phyloP scores from a whole-genome alignment of 2,113 vertebrate genomes.

The Rhegmatorhina hoffmannsi region DNA sequence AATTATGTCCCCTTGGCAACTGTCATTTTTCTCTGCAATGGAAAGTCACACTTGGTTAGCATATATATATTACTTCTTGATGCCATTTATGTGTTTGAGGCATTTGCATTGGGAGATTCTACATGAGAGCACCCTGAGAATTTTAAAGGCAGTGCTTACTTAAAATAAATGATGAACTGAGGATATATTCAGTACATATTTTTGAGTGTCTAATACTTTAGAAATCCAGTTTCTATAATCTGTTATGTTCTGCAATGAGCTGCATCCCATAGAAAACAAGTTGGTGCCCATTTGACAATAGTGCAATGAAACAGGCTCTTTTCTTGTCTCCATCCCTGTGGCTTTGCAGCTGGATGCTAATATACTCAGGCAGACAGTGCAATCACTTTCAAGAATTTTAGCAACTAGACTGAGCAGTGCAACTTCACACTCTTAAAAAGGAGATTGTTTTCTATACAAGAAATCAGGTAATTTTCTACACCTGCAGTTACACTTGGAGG shows the following conservation, averaged over 20 bases:
- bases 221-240: background rate
- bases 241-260: background rate
- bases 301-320: background rate
- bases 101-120: background rate
- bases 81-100: background rate
- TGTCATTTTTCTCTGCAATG: background rate
- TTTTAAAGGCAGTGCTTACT: background rate
- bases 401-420: background rate
- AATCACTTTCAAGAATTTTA: background rate
- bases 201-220: background rate
- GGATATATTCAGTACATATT: background rate
- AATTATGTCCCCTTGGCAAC: background rate
- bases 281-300: background rate
- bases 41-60: background rate
- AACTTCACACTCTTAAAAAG: background rate
- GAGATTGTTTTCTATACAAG: background rate
- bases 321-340: rapidly evolving
- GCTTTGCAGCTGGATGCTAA: background rate
- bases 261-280: background rate
- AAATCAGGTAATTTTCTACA: background rate
- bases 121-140: background rate
- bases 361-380: background rate
- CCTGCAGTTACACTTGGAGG: background rate
- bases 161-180: background rate
- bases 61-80: background rate